These are phyloP conservation scores for Pangasius macronema DNA, from an alignment of 2,797 vertebrate genomes.

Conservation along the genomic window DNA sequence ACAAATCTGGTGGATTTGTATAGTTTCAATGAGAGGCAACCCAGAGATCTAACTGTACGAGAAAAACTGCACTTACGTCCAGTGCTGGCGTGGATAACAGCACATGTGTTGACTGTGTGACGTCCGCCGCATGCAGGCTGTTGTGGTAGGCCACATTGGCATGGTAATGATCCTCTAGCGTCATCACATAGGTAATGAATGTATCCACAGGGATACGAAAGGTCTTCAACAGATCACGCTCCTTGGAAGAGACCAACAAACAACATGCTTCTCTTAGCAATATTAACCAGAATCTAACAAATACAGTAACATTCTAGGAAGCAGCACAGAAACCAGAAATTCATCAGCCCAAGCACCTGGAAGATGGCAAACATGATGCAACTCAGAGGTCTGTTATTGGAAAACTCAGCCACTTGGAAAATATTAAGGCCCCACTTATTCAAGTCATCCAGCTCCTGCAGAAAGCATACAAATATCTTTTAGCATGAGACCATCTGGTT, in stretches of 20 bases:
- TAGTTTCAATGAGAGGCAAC: not conserved
- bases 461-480: constrained; percentile 18
- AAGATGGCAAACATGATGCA: constrained; percentile 93
- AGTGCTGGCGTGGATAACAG: constrained; percentile 90
- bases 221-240: constrained; percentile 89
- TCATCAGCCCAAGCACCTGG: constrained; percentile 74
- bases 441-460: constrained; percentile 88
- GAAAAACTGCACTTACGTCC: constrained; percentile 74
- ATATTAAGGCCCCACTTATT: constrained; percentile 98
- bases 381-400: constrained; percentile 89
- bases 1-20: not conserved
- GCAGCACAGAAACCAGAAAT: not conserved
- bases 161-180: constrained; percentile 93
- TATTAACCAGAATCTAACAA: not conserved
- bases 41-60: not conserved
- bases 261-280: not conserved
- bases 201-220: constrained; percentile 90
- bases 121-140: constrained; percentile 92
- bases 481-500: not conserved
- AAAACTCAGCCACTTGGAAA: constrained; percentile 88
- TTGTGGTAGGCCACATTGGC: constrained; percentile 94
- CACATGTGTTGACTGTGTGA: constrained; percentile 92
- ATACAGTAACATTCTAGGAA: not conserved
- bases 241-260: constrained; percentile 67
- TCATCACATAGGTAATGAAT: constrained; percentile 89